Evolutionary conservation across 1,140 invertebrate genomes (phyloP), one percentile per base, ranked within the genome.

Genomic region (Zaprionus gabonicus): DNA sequence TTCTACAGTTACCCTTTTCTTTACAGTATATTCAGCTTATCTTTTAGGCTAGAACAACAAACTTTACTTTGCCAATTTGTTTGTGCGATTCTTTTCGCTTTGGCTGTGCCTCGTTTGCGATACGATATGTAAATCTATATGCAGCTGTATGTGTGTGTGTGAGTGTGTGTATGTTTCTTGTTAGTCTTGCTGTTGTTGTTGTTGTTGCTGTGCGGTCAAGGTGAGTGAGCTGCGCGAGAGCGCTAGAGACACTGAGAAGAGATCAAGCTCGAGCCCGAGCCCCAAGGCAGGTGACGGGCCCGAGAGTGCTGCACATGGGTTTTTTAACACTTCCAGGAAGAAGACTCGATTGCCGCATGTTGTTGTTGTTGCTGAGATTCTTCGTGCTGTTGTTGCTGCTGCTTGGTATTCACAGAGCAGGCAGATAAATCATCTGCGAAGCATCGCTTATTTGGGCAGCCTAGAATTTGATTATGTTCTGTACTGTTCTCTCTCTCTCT

Each of bases 361-460:
- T 69, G 10, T 31, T 36, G 51, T 7, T 57, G 34, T 57, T 63
- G 74, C 20, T 49, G 38, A 25, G 41, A 46, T 56, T 59, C 41
- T 57, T 58, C 9, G 17, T 58, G 4, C n/a, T 23, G 44, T 51
- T 59, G 17, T 12, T 59, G 9, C 15, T 55, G 20, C 25, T 60
- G 55, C 44, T 76, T 55, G 68, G 44, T 59, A 76, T 71, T 64
- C 60, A 62, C 36, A 68, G 38, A 56, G 38, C 27, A 64, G 38
- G n/a, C 59, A 77, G 77, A 86, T 87, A 87, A 88, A 87, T 87
- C 83, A 87, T 88, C 64, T 88, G 65, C 80, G 68, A 71, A 80
- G 70, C 67, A 71, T 38, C 66, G 71, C 78, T 81, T 79, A 79
- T 87, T 86, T 80, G 84, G 84, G 73, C 83, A 78, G 64, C 28